These are phyloP conservation scores for Xylocampa areola DNA, from an alignment of 2,888 invertebrate species.

Conservation along the genomic window DNA sequence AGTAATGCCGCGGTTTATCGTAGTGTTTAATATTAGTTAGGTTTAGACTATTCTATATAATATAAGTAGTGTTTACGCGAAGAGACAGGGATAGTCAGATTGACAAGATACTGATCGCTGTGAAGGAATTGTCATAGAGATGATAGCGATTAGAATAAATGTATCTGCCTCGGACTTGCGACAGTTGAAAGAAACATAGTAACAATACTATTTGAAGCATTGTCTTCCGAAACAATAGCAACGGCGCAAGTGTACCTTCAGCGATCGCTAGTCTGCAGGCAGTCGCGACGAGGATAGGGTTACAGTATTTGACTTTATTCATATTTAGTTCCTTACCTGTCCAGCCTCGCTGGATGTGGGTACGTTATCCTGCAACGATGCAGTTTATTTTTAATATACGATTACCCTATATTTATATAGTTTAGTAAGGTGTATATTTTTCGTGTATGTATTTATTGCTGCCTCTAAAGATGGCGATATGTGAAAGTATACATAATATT, in stretches of 20 bases:
- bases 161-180: constrained; percentile 32
- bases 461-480: constrained; percentile 39
- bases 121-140: constrained; percentile 51
- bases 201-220: constrained; percentile 13
- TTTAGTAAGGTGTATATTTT: constrained; percentile 66
- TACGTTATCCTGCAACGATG: constrained; percentile 57
- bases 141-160: constrained; percentile 40
- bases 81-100: constrained; percentile 62
- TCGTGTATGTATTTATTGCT: constrained; percentile 55
- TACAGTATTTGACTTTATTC: constrained; percentile 80
- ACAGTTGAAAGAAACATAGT: constrained; percentile 7
- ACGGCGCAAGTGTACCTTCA: constrained; percentile 1
- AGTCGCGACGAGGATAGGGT: constrained; percentile 49
- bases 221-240: neutral
- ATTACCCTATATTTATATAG: constrained; percentile 60
- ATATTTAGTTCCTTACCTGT: constrained; percentile 75
- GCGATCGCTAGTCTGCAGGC: constrained; percentile 27
- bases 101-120: constrained; percentile 56
- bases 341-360: constrained; percentile 38
- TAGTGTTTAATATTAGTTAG: constrained; percentile 64
- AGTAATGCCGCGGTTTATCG: constrained; percentile 59
- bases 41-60: constrained; percentile 65
- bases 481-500: constrained; percentile 40
- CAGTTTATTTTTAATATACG: constrained; percentile 63
- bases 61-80: constrained; percentile 62